Conservation (phyloP, 2,888 invertebrate genomes). For the Schizaphis graminum region DNA sequence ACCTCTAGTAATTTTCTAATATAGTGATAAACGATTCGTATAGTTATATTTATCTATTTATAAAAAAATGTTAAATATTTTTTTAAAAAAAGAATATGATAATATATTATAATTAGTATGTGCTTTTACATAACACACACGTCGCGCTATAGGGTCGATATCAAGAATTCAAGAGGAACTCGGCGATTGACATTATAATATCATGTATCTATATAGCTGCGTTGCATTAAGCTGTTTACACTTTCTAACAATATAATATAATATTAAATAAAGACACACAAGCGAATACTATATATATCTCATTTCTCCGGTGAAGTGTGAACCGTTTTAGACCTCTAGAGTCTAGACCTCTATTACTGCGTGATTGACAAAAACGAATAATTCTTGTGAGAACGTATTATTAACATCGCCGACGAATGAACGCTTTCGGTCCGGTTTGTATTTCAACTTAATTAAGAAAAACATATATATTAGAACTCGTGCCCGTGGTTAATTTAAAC, state of each 20-base stretch:
- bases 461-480: background rate
- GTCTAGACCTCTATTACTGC: background rate
- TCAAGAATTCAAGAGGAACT: background rate
- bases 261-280: background rate
- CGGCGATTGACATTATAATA: background rate
- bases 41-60: background rate
- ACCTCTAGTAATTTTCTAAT: background rate
- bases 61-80: background rate
- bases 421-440: background rate
- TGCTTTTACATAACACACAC: background rate
- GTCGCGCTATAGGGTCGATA: background rate
- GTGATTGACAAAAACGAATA: background rate
- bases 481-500: background rate
- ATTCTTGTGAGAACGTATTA: background rate
- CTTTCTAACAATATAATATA: background rate
- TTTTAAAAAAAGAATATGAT: background rate
- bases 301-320: background rate
- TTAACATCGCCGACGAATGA: background rate
- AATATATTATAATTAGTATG: background rate
- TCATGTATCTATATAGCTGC: background rate
- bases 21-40: background rate
- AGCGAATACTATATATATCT: background rate
- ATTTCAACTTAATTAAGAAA: background rate
- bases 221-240: background rate
- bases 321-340: background rate